Evolutionary conservation across 1,140 invertebrate genomes (phyloP), one percentile per base, ranked within the genome.

Genomic region (Leptestheria dahalacensis): DNA sequence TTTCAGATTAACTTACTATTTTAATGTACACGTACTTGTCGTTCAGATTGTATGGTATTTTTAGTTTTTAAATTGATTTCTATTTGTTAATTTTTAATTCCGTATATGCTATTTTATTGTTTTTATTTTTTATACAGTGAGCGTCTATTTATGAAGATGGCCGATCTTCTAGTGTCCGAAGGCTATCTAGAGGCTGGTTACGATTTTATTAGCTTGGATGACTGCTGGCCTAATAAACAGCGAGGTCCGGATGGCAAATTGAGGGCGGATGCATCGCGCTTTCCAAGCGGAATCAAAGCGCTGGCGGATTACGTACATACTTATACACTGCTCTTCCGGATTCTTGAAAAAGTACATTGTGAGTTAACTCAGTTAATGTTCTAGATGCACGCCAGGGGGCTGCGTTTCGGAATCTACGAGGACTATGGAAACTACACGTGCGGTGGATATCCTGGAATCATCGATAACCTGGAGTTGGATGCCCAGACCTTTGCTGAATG

Each of bases 371-470:
- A n/a, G n/a, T n/a, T n/a, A n/a, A 61, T 54, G 55, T 52, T 73
- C 28, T 71, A 96, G 92, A 79, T 97, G 64, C 94, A 98, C 75
- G 80, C 82, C 6, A 88, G 86, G 74, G 91, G 90, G 49, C 73
- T 98, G 1, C 97, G 96, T 72, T 91, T 98, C 68, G 95, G 94
- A 20, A 95, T 97, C 61, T 98, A 98, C 70, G 91, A 95, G 72
- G 93, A 97, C 71, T 96, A 86, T 74, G 95, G 95, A 2, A 92
- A 86, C 64, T 85, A 85, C 67, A 98, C 95, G 0, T 98, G 95
- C 29, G 49, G 28, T 2, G 92, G 92, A 9, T 98, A 94, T 72
- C 94, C 94, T 15, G 95, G 94, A 46, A 86, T 91, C 62, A 76
- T 93, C 48, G 88, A 87, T 2, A 82, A 89, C 73, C 76, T 95